phyloP scores from a whole-genome alignment of 2,797 vertebrate species.

The Neosilurus hyrtlii region DNA sequence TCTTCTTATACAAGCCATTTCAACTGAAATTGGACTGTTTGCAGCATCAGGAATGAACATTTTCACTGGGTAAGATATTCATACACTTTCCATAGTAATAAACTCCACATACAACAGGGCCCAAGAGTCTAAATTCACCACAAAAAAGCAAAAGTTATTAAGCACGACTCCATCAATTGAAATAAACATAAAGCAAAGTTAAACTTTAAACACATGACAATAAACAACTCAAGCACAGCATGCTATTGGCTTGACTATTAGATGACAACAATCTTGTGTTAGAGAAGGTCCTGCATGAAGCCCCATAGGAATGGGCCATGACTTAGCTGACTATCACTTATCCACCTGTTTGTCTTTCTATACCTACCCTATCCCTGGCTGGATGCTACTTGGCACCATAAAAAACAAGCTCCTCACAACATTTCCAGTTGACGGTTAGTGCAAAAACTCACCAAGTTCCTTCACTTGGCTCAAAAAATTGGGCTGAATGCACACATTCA shows the following conservation, averaged over 20 bases:
- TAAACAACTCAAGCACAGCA: background rate
- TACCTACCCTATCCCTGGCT: no score
- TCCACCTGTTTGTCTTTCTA: no score
- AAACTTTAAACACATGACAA: background rate
- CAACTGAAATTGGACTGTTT: conserved; percentile 42
- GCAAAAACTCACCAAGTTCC: no score
- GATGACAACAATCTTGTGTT: background rate
- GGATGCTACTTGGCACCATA: no score
- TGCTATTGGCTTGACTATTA: background rate
- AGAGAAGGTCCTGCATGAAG: no score
- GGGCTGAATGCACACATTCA: no score
- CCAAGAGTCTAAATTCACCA: background rate
- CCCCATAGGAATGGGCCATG: no score
- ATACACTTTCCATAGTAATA: conserved; percentile 47
- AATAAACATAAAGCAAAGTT: background rate
- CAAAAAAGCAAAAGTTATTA: background rate
- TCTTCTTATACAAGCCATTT: conserved; percentile 17
- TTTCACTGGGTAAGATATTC: conserved; percentile 34
- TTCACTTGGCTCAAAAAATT: no score
- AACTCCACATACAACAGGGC: conserved; percentile 2
- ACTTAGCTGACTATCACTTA: no score
- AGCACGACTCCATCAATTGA: background rate
- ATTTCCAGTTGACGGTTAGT: no score
- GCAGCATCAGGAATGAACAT: conserved; percentile 27
- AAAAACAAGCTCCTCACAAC: no score